Conservation (phyloP, 30 jellyfish, hydroid and myxozoan genomes). For the Rhopilema esculentum region DNA sequence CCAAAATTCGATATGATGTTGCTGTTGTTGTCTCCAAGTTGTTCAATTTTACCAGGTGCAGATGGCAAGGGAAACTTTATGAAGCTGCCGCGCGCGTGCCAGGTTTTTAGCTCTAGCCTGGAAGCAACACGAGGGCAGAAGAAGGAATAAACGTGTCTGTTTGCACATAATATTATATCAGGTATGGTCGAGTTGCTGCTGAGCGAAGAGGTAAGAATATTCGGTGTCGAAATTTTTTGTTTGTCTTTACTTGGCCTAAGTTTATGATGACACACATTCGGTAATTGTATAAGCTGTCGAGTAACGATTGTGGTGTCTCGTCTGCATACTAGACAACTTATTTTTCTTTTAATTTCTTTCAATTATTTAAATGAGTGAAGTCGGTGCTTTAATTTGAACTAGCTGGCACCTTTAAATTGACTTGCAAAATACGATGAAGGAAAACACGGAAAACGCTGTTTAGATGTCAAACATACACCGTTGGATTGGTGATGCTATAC, state of each 20-base stretch:
- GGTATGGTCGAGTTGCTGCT: conserved; percentile 7
- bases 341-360: too few relatives aligned
- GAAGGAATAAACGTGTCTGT: background rate
- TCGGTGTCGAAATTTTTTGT: background rate
- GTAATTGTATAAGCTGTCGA: too few relatives aligned
- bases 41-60: background rate
- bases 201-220: conserved; percentile 21
- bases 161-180: background rate
- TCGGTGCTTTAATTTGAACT: too few relatives aligned
- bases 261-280: too few relatives aligned
- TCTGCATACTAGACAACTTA: too few relatives aligned
- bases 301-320: too few relatives aligned
- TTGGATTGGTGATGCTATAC: too few relatives aligned
- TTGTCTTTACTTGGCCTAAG: background rate
- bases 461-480: too few relatives aligned
- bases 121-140: background rate
- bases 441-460: too few relatives aligned
- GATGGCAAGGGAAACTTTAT: background rate
- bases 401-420: too few relatives aligned
- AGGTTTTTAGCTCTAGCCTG: background rate
- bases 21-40: background rate
- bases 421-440: too few relatives aligned
- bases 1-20: background rate
- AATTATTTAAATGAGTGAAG: too few relatives aligned
- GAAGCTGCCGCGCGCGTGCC: background rate